phyloP scores from a whole-genome alignment of 2,888 invertebrate species.

The Seira ritae region DNA sequence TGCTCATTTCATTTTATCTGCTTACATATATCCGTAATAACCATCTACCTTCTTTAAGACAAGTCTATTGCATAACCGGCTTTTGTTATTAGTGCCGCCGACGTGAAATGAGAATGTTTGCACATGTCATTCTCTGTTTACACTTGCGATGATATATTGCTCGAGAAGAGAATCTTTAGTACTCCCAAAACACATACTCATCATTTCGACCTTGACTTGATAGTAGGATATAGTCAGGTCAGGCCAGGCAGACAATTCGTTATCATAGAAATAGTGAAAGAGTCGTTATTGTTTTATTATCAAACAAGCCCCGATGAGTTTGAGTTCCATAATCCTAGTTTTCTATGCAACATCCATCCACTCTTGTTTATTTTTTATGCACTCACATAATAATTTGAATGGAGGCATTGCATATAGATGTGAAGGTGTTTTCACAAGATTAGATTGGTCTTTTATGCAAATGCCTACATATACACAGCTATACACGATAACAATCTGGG shows the following conservation, averaged over 20 bases:
- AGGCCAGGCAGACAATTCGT: no score
- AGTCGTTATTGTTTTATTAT: background rate
- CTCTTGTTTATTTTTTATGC: background rate
- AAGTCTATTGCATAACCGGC: background rate
- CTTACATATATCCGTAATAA: no score
- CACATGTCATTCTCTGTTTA: conserved; percentile 47
- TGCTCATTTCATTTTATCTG: no score
- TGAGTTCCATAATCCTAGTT: background rate
- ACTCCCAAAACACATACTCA: no score
- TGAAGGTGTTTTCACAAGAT: background rate
- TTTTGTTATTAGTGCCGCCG: background rate
- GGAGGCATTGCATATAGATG: no score
- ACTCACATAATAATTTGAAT: background rate
- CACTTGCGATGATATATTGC: conserved; percentile 10
- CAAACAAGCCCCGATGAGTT: background rate
- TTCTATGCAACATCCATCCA: background rate
- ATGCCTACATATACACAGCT: background rate
- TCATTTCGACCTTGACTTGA: no score
- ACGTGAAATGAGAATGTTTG: conserved; percentile 19
- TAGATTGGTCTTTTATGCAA: background rate
- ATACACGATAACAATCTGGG: conserved; percentile 16
- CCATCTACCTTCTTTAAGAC: no score
- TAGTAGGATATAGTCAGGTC: no score
- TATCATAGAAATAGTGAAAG: no score
- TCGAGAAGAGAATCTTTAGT: no score